Percentiles rank a stretch among this genome's conserved stretches.
phyloP scores from a whole-genome alignment of 2,113 vertebrate species.

The Dendrocopos noguchii region DNA sequence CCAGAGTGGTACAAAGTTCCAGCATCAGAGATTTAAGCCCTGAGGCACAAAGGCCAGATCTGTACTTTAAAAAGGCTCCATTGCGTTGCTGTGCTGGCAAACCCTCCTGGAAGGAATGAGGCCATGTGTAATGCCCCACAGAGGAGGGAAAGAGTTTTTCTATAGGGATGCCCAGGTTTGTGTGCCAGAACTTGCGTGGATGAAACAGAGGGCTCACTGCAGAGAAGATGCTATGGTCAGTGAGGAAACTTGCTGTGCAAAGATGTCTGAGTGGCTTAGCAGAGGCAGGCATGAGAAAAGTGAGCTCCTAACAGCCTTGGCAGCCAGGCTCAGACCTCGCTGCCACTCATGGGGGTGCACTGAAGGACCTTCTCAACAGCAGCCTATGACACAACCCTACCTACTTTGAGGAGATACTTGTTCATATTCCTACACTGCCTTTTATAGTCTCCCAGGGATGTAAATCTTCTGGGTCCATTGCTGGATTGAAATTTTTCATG shows the following conservation, averaged over 20 bases:
- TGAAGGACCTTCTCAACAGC: not conserved
- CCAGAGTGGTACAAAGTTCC: constrained; percentile 6
- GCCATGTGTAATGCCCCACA: not conserved
- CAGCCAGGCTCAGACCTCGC: not conserved
- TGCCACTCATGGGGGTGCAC: fast-evolving
- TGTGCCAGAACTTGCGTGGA: not conserved
- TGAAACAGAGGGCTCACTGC: not conserved
- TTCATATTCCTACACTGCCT: not conserved
- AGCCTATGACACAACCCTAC: not conserved
- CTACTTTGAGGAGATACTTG: not conserved
- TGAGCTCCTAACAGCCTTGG: not conserved
- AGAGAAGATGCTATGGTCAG: not conserved
- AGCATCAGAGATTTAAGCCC: constrained; percentile 60
- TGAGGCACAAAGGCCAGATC: constrained; percentile 56
- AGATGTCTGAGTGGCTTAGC: not conserved
- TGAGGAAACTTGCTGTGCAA: not conserved
- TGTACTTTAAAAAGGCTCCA: constrained; percentile 50
- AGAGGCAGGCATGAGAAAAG: not conserved
- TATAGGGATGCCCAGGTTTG: not conserved
- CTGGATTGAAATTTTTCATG: not conserved
- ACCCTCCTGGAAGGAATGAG: not conserved
- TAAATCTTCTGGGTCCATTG: not conserved
- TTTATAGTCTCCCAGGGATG: not conserved
- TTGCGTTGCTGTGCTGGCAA: constrained; percentile 43
- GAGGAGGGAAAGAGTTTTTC: not conserved